phyloP scores from a whole-genome alignment of 2,797 vertebrate species.

The Paedocypris micromegethes region DNA sequence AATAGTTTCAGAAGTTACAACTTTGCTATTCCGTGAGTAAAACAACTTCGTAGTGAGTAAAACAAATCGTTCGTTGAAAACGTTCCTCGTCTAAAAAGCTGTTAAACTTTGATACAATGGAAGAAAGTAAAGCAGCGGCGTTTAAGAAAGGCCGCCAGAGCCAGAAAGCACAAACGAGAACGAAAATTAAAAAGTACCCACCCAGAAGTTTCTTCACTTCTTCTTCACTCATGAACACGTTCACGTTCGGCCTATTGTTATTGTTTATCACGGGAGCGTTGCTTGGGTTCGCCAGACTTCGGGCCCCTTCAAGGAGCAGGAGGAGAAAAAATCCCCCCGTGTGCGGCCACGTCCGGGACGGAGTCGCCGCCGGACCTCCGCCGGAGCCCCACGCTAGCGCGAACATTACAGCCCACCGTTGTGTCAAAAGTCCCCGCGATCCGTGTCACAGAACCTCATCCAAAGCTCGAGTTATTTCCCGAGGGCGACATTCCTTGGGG shows the following conservation, averaged over 20 bases:
- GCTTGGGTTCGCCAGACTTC: constrained; percentile 62
- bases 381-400: constrained; percentile 50
- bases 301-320: constrained; percentile 62
- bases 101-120: no score
- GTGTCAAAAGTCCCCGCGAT: constrained; percentile 44
- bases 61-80: no score
- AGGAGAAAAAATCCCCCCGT: constrained; percentile 65
- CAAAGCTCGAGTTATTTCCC: constrained; percentile 65
- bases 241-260: constrained; percentile 61
- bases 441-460: constrained; percentile 58
- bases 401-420: constrained; percentile 59
- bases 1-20: no score
- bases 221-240: constrained; percentile 74
- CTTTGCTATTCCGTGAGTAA: no score
- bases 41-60: no score
- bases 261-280: constrained; percentile 49
- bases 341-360: constrained; percentile 58
- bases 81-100: no score
- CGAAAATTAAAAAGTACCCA: constrained; percentile 35
- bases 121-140: no score
- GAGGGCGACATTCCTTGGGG: constrained; percentile 64
- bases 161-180: background rate
- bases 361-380: constrained; percentile 56
- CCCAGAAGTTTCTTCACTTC: constrained; percentile 75
- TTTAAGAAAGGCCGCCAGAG: background rate